Evolutionary conservation across 2,113 vertebrate species (phyloP), one percentile per base, ranked within the genome.

Genomic region (Piaya cayana): DNA sequence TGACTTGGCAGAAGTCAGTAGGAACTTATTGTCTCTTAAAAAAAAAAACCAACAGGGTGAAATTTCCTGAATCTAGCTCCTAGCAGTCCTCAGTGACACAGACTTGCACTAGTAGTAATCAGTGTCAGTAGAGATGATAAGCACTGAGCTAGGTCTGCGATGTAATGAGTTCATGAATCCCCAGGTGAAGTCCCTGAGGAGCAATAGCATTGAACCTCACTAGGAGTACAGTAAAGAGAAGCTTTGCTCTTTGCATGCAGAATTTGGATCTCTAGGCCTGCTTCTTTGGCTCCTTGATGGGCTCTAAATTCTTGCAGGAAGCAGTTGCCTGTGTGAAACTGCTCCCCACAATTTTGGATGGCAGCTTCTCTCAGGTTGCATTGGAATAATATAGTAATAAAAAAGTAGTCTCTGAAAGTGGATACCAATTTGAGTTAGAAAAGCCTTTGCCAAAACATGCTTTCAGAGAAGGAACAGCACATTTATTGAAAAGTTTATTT

Each of bases 401-500:
- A 81, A 81, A 86, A 82, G 85, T 42, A 63, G 89, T 80, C 42
- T 43, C 53, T 69, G 63, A 63, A 58, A 84, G 34, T 10, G 6
- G 80, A 52, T 72, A 82, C 43, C 29, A 19, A 80, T 52, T 89
- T 39, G 36, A 71, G 26, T 34, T 45, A 68, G 39, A 37, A 64
- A 87, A 75, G 47, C 37, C 74, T 80, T 56, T 47, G 82, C 91
- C 93, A 92, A 91, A 79, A 68, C 22, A 69, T 2, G 70, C 34
- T 80, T 94, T 95, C 88, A 82, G 74, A 88, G 88, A 79, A 93
- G 94, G 83, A 82, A 93, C 63, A 89, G 82, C 60, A 90, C 72
- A 82, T 95, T 78, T 84, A 97, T 96, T 94, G 93, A 97, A 94
- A 74, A 90, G 39, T 86, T 74, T 96, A 86, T 89, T 94, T 97